These are phyloP conservation scores for Meleagris gallopavo DNA, from an alignment of 2,113 vertebrate genomes.

Conservation along the genomic window DNA sequence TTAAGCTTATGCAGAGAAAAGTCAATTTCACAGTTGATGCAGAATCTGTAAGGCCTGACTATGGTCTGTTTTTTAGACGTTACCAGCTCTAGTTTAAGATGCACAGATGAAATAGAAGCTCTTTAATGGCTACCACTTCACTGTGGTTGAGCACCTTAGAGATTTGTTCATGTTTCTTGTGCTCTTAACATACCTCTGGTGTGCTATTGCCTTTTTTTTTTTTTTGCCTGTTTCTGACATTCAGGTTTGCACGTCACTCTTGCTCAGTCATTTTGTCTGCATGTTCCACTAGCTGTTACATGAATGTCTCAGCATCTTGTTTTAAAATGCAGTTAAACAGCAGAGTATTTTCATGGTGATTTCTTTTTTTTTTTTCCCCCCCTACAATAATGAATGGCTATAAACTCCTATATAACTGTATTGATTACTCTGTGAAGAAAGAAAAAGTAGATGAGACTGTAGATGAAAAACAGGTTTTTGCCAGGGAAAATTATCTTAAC, in stretches of 20 bases:
- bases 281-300: background rate
- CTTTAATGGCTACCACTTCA: background rate
- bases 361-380: background rate
- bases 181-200: rapidly evolving
- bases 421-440: background rate
- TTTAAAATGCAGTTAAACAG: background rate
- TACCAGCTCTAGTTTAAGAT: background rate
- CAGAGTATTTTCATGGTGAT: background rate
- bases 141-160: background rate
- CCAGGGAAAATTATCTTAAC: background rate
- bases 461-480: rapidly evolving
- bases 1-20: background rate
- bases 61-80: background rate
- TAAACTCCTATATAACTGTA: background rate
- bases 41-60: background rate
- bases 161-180: background rate
- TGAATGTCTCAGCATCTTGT: background rate
- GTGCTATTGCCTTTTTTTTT: background rate
- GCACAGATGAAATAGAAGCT: background rate
- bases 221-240: background rate
- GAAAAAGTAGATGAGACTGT: background rate
- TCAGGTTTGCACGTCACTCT: background rate
- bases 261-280: background rate
- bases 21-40: background rate
- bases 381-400: background rate